Percentiles rank a stretch among this genome's conserved stretches.
Conservation (phyloP, 2,113 vertebrate species). For the Oxygymnocypris stewartii region DNA sequence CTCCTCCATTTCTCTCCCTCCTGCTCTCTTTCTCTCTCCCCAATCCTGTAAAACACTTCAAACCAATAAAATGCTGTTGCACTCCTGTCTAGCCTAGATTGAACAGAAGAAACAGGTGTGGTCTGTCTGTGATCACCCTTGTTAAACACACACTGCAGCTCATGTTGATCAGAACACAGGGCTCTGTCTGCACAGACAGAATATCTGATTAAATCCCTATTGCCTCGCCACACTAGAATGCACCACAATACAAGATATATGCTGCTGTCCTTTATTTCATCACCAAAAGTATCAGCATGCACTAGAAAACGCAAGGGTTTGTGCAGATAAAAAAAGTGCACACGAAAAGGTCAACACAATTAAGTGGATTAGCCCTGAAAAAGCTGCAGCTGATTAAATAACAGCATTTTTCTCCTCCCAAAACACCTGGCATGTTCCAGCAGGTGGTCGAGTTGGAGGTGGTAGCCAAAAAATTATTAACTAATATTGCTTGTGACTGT, state of each 20-base stretch:
- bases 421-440: conserved; percentile 26
- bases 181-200: conserved; percentile 3
- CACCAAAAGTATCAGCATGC: not conserved
- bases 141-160: conserved; percentile 43
- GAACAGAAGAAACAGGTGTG: conserved; percentile 38
- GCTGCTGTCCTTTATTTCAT: not conserved
- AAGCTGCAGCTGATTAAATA: conserved; percentile 17
- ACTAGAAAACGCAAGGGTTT: not conserved
- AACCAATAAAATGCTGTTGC: conserved; percentile 39
- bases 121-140: conserved; percentile 34
- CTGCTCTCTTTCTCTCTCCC: not conserved
- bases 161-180: conserved; percentile 29
- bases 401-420: not conserved
- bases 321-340: conserved; percentile 12
- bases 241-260: not conserved
- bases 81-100: conserved; percentile 12
- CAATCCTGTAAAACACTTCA: conserved; percentile 29
- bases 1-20: not conserved
- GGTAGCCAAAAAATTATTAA: not conserved
- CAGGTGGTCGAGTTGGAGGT: conserved; percentile 24
- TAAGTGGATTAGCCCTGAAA: conserved; percentile 31
- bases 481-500: not conserved
- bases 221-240: conserved; percentile 1
- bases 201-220: conserved; percentile 29
- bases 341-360: conserved; percentile 21